These are phyloP conservation scores for Elymnias hypermnestra DNA, from an alignment of 1,140 invertebrate species.

Conservation along the genomic window DNA sequence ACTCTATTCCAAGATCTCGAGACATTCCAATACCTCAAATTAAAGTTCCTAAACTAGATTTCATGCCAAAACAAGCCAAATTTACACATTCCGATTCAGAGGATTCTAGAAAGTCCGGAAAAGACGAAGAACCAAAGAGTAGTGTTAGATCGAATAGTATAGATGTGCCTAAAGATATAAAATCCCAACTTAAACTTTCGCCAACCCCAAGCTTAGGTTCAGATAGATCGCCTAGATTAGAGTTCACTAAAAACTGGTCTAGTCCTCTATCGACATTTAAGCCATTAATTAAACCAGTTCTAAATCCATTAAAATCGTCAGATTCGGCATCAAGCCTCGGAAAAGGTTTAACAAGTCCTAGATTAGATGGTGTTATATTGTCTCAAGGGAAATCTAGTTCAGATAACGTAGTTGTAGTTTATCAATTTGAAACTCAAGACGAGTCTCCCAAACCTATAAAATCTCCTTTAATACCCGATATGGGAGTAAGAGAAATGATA, in stretches of 20 bases:
- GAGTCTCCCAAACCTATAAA: slow-evolving; percentile 44
- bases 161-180: slow-evolving; percentile 41
- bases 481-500: slow-evolving; percentile 18
- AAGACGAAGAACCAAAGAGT: slow-evolving; percentile 46
- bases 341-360: slow-evolving; percentile 51
- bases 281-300: slow-evolving; percentile 43
- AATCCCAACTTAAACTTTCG: slow-evolving; percentile 44
- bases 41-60: slow-evolving; percentile 63
- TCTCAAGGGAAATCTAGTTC: slow-evolving; percentile 64
- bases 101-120: slow-evolving; percentile 43
- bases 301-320: slow-evolving; percentile 44
- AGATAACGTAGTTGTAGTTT: slow-evolving; percentile 64
- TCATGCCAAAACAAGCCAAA: slow-evolving; percentile 35
- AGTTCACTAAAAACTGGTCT: slow-evolving; percentile 50
- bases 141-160: slow-evolving; percentile 44
- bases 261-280: slow-evolving; percentile 58
- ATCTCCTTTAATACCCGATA: slow-evolving; percentile 13
- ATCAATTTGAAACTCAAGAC: slow-evolving; percentile 64
- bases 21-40: slow-evolving; percentile 57
- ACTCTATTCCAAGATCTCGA: slow-evolving; percentile 34
- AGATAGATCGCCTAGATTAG: slow-evolving; percentile 51
- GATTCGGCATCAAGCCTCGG: slow-evolving; percentile 50
- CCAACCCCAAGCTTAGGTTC: slow-evolving; percentile 46
- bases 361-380: slow-evolving; percentile 61
- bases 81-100: slow-evolving; percentile 47